A percentile compares a stretch with the other conserved stretches of the same genome.
phyloP scores from a whole-genome alignment of 1,140 invertebrate genomes.

The Listronotus bonariensis region DNA sequence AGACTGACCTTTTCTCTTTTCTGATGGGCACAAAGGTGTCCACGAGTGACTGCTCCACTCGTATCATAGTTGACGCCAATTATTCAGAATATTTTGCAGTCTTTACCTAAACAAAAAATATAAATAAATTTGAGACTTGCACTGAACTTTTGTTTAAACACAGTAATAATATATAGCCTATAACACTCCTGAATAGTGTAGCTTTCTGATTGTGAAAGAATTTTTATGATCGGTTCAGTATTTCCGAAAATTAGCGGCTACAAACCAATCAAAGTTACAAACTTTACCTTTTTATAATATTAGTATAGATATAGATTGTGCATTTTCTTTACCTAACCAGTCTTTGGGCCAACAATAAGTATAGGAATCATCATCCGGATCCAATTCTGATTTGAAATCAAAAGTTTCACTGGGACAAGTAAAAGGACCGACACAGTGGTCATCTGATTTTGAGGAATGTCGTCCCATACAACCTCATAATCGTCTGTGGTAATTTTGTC shows the following conservation, averaged over 20 bases:
- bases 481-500: constrained; percentile 64
- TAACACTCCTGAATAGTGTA: no score
- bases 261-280: no score
- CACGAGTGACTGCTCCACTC: constrained; percentile 68
- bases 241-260: no score
- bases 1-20: constrained; percentile 59
- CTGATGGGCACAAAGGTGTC: constrained; percentile 59
- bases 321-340: constrained; percentile 74
- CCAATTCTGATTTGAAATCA: constrained; percentile 44
- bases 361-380: constrained; percentile 54
- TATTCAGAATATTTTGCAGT: constrained; percentile 65
- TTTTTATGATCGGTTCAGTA: no score
- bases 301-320: not conserved
- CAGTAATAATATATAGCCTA: no score
- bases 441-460: constrained; percentile 63
- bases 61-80: constrained; percentile 72
- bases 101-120: constrained; percentile 60
- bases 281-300: no score
- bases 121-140: no score
- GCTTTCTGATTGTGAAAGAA: no score
- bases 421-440: constrained; percentile 55
- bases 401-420: constrained; percentile 55
- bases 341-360: constrained; percentile 80
- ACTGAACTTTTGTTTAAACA: no score
- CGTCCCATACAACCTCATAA: constrained; percentile 67